These are phyloP conservation scores for Drosophila niveifrons DNA, from an alignment of 2,888 invertebrate species.

Conservation along the genomic window DNA sequence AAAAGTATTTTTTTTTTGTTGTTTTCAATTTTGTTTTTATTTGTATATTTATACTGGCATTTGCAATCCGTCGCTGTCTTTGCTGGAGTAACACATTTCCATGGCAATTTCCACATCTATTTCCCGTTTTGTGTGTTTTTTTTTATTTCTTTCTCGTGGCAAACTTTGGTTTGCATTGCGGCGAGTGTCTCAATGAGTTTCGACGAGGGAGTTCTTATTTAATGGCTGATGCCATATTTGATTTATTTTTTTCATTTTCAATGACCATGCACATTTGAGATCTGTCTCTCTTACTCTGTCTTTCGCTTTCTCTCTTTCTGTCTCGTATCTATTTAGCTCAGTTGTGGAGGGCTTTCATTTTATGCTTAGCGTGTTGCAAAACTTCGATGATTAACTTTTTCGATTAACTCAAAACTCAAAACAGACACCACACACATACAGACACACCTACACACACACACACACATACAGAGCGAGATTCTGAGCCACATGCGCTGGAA, in stretches of 20 bases:
- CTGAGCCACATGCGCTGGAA: slow-evolving; percentile 15
- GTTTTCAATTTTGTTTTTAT: not conserved
- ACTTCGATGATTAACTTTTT: slow-evolving; percentile 82
- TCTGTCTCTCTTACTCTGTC: not conserved
- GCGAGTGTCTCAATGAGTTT: slow-evolving; percentile 5
- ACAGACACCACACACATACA: slow-evolving; percentile 54
- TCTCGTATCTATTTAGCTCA: not conserved
- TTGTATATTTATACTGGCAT: not conserved
- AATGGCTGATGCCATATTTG: slow-evolving; percentile 31
- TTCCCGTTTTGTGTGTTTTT: not conserved
- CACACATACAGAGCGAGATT: slow-evolving; percentile 9
- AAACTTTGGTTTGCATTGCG: not conserved
- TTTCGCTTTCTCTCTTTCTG: not conserved
- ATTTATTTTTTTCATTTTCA: slow-evolving; percentile 34
- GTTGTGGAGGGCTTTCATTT: slow-evolving; percentile 29
- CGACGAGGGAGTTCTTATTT: slow-evolving; percentile 19
- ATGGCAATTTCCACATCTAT: not conserved
- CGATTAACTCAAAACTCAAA: slow-evolving; percentile 77
- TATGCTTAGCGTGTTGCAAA: slow-evolving; percentile 69
- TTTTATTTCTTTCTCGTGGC: not conserved
- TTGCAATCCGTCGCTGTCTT: not conserved
- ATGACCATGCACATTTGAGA: slow-evolving; percentile 46
- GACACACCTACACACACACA: slow-evolving; percentile 15
- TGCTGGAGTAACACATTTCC: not conserved
- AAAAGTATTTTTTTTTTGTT: not conserved